Evolutionary conservation across 2,888 invertebrate genomes (phyloP), one percentile per base, ranked within the genome.

Genomic region (Drosophila siamana): DNA sequence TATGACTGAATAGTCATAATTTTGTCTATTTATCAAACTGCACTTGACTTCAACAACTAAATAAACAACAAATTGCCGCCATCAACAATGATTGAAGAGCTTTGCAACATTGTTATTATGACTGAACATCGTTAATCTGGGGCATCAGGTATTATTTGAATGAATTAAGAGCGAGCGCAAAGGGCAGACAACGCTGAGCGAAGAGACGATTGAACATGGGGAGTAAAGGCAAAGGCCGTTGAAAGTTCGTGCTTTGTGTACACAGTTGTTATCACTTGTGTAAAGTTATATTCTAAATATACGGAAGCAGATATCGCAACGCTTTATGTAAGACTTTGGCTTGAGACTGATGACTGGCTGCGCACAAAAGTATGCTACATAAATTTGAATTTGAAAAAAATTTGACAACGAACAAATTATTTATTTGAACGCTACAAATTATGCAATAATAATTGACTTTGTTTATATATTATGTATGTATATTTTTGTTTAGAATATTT

Each of bases 71-170:
- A 22, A 61, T 24, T 36, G 41, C 24, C 33, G 41, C 16, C 9
- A 28, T 38, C 26, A 41, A 43, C 55, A 47, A 30, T 43, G 22
- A 19, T 28, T 50, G 28, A 70, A 56, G 56, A 55, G 5, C 47
- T 46, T 55, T 15, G 41, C 15, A 44, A 46, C 24, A 52, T 38
- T 43, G 41, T 52, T 47, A 28, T 36, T 30, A 16, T 30, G 8
- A 46, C 40, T 50, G 24, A 56, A 30, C 8, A 46, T 13, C 16
- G 5, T 4, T 26, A 33, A 54, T 51, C 43, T 52, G 16, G 47
- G 26, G 33, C 30, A 48, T 3, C 1, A 19, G 4, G 28, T 2
- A 19, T 16, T 8, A 38, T 46, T 9, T 28, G n/a, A 43, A 19
- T 24, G 4, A 51, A 41, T 24, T 26, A 60, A 51, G 44, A 44